Conservation (phyloP, 2,113 vertebrate genomes). For the Solenodon paradoxus region DNA sequence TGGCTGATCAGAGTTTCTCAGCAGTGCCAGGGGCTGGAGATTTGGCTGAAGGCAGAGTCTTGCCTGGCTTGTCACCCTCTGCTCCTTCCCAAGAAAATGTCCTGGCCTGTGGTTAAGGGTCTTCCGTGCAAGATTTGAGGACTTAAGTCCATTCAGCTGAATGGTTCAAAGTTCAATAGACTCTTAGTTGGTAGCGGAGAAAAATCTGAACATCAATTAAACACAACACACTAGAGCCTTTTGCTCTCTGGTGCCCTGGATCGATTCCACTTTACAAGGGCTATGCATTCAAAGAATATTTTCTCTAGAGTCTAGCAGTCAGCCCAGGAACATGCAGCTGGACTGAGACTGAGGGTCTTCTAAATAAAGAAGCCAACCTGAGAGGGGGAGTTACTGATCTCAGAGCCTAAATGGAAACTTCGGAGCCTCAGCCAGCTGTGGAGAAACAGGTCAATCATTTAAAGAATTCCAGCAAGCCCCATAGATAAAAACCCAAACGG, state of each 20-base stretch:
- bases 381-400: background rate
- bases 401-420: background rate
- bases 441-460: constrained; percentile 24
- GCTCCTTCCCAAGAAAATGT: background rate
- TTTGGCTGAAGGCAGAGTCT: background rate
- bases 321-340: background rate
- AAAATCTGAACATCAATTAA: background rate
- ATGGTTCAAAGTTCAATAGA: background rate
- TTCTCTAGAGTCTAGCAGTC: background rate
- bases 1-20: background rate
- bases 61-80: no score
- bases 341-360: background rate
- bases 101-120: background rate
- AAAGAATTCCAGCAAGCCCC: background rate
- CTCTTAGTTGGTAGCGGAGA: background rate
- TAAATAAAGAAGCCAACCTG: background rate
- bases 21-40: background rate
- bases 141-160: background rate
- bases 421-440: background rate
- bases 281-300: background rate
- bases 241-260: background rate
- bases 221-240: background rate
- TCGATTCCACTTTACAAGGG: background rate
- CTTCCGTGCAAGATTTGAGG: background rate
- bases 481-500: constrained; percentile 42